Base-by-base conservation (phyloP, 2,797 vertebrate species). In the Crax fasciolata region DNA sequence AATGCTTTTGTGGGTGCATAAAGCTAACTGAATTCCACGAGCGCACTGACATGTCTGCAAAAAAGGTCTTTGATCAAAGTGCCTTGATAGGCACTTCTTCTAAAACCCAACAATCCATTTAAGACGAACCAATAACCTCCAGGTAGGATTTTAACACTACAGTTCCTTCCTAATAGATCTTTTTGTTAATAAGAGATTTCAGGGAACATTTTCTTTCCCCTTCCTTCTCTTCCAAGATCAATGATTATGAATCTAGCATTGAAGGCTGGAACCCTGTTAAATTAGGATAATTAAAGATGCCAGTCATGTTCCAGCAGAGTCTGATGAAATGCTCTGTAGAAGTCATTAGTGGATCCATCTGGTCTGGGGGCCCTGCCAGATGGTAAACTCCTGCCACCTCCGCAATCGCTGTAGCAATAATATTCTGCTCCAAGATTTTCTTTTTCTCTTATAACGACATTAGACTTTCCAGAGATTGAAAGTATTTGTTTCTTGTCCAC, bases 311-410 rank as follows among this genome's bases (percentile, higher is more conserved):
- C 89, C 63, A 62, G 91, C 79, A 96, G 93, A 82, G 92, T 94
- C 97, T 97, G 95, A 95, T 94, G 95, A 97, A 97, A 96, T 87
- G 95, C 95, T 97, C 96, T 92, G 84, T 68, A 85, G 91, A 97
- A 98, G 96, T 94, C 96, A 98, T 97, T 98, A 98, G 95, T 83
- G 91, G 79, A 96, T 97, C 97, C 97, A 98, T 98, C 97, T 98
- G 97, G 94, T 92, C 94, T 95, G 78, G 62, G 41, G 82, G 71
- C 93, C 95, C 96, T 95, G 97, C 97, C 98, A 98, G 96, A 97
- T 97, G 97, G 97, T 90, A 97, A 96, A 97, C 81, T 90, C 75
- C 28, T 89, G 88, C 91, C 83, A 94, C 86, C 83, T 91, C 93
- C 55, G 0, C 93, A 92, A 75, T 94, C 94, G 84, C 86, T 97